Percentiles rank a stretch among this genome's conserved stretches.
phyloP scores from a whole-genome alignment of 2,888 invertebrate genomes.

The Craniophora ligustri region DNA sequence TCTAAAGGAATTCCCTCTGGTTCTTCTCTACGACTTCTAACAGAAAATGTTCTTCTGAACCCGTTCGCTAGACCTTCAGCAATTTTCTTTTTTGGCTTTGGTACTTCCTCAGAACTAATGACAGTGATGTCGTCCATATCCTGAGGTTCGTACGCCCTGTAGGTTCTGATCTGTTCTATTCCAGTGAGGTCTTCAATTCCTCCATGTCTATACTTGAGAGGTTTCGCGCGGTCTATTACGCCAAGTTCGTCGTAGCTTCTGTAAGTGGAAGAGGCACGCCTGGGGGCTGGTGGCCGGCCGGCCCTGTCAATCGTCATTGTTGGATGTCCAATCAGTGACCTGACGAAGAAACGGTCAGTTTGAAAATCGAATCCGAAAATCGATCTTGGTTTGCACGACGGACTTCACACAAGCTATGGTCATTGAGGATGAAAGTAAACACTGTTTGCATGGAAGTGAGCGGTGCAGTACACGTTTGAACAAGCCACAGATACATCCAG shows the following conservation, averaged over 20 bases:
- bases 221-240: conserved; percentile 75
- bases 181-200: conserved; percentile 81
- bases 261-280: conserved; percentile 81
- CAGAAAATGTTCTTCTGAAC: conserved; percentile 82
- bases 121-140: conserved; percentile 83
- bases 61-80: conserved; percentile 83
- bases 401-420: conserved; percentile 25
- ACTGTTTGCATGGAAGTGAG: conserved; percentile 25
- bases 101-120: conserved; percentile 83
- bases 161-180: conserved; percentile 70
- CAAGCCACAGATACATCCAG: conserved; percentile 39
- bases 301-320: conserved; percentile 84
- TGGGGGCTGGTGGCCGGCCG: conserved; percentile 81
- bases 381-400: conserved; percentile 71
- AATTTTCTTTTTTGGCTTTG: conserved; percentile 76
- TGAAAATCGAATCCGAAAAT: conserved; percentile 57
- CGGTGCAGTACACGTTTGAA: conserved; percentile 34
- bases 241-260: conserved; percentile 85
- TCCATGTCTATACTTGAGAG: conserved; percentile 79
- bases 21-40: conserved; percentile 75
- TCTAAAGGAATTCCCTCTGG: conserved; percentile 81
- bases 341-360: conserved; percentile 73
- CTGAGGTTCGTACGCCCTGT: conserved; percentile 69
- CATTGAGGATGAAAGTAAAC: conserved; percentile 28
- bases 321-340: conserved; percentile 68